phyloP scores from a whole-genome alignment of 2,888 invertebrate species.

The Trissoscelio sp. region DNA sequence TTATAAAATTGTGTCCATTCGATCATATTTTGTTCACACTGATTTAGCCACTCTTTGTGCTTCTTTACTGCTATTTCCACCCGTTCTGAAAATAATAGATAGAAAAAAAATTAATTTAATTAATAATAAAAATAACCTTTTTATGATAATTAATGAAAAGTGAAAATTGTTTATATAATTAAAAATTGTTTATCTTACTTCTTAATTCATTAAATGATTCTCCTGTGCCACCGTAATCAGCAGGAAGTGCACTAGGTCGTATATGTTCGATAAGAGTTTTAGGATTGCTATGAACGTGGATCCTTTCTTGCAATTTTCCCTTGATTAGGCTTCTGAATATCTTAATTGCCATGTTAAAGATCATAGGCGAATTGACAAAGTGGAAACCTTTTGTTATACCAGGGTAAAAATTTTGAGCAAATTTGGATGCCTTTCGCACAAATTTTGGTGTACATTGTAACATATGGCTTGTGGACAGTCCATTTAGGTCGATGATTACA shows the following conservation, averaged over 20 bases:
- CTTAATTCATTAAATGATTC: constrained; percentile 82
- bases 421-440: background rate
- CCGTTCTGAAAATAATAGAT: background rate
- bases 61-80: background rate
- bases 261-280: constrained; percentile 84
- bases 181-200: constrained; percentile 73
- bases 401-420: constrained; percentile 2
- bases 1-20: background rate
- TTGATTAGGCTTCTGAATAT: constrained; percentile 4
- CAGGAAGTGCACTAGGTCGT: constrained; percentile 84
- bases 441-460: background rate
- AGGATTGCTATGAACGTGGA: constrained; percentile 73
- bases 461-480: background rate
- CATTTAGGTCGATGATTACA: constrained; percentile 4
- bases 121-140: no score
- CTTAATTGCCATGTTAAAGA: background rate
- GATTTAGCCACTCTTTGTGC: background rate
- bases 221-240: constrained; percentile 85
- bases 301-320: background rate
- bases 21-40: background rate
- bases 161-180: no score
- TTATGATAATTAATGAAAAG: background rate
- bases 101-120: no score
- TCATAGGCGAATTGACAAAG: background rate
- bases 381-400: constrained; percentile 1